phyloP scores from a whole-genome alignment of 2,888 invertebrate species.

The Xestia rhomboidea region DNA sequence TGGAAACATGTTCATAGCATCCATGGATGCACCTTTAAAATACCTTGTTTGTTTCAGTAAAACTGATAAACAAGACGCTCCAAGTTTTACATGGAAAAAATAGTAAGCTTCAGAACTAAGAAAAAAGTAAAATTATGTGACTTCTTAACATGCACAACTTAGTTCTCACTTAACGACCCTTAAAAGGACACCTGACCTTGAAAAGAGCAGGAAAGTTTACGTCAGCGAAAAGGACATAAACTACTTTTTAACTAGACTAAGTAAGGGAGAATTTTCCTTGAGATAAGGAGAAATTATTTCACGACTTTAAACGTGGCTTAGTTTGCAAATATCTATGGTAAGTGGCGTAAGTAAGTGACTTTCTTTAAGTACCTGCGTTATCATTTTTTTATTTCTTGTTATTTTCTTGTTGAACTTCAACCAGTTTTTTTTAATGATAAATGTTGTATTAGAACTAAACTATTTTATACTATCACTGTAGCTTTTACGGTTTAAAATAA shows the following conservation, averaged over 20 bases:
- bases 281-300: slow-evolving; percentile 53
- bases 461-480: no score
- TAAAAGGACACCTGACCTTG: slow-evolving; percentile 40
- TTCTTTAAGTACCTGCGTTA: neutral
- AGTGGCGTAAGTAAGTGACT: slow-evolving; percentile 20
- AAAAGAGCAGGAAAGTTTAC: slow-evolving; percentile 37
- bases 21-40: no score
- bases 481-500: no score
- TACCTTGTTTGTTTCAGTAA: no score
- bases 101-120: neutral
- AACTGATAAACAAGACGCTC: no score
- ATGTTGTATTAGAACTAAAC: no score
- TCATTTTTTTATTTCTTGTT: neutral
- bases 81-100: no score
- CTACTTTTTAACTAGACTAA: slow-evolving; percentile 44
- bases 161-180: slow-evolving; percentile 39
- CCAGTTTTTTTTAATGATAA: neutral
- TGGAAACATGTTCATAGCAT: no score
- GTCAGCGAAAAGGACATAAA: slow-evolving; percentile 35
- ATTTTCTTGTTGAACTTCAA: neutral
- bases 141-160: slow-evolving; percentile 22
- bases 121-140: slow-evolving; percentile 7
- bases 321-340: slow-evolving; percentile 52
- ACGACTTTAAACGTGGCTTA: slow-evolving; percentile 39
- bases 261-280: slow-evolving; percentile 41